phyloP scores from a whole-genome alignment of 2,888 invertebrate genomes.

The Nebria salina region DNA sequence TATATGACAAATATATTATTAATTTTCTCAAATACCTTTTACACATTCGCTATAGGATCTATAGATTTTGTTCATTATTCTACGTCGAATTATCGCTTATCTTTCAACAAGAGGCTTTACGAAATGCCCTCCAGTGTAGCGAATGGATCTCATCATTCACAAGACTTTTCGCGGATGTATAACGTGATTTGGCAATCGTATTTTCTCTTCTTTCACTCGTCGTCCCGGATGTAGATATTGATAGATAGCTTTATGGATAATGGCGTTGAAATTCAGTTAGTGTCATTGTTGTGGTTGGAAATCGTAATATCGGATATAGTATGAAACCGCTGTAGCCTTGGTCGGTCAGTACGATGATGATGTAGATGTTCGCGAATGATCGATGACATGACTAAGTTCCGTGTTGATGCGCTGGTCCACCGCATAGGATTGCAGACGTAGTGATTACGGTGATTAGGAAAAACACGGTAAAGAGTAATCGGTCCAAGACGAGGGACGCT shows the following conservation, averaged over 20 bases:
- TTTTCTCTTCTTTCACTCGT: not conserved
- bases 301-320: not conserved
- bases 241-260: conserved; percentile 4
- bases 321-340: not conserved
- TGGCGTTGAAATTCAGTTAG: conserved; percentile 5
- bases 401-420: conserved; percentile 66
- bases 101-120: conserved; percentile 9
- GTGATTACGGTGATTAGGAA: conserved; percentile 79
- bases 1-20: no score
- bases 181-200: conserved; percentile 3
- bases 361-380: not conserved
- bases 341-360: not conserved
- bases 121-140: conserved; percentile 3
- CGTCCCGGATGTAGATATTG: not conserved
- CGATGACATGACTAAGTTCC: conserved; percentile 43
- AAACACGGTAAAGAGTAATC: conserved; percentile 79
- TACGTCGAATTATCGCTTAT: conserved; percentile 5
- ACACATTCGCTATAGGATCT: not conserved
- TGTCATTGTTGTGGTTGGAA: not conserved
- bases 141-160: not conserved
- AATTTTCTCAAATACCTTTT: not conserved
- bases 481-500: conserved; percentile 84
- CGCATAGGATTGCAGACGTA: conserved; percentile 81
- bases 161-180: not conserved
- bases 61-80: not conserved